A percentile compares a stretch with the other conserved stretches of the same genome.
These are phyloP conservation scores for Ibycter americanus DNA, from an alignment of 2,797 vertebrate species.

Conservation along the genomic window DNA sequence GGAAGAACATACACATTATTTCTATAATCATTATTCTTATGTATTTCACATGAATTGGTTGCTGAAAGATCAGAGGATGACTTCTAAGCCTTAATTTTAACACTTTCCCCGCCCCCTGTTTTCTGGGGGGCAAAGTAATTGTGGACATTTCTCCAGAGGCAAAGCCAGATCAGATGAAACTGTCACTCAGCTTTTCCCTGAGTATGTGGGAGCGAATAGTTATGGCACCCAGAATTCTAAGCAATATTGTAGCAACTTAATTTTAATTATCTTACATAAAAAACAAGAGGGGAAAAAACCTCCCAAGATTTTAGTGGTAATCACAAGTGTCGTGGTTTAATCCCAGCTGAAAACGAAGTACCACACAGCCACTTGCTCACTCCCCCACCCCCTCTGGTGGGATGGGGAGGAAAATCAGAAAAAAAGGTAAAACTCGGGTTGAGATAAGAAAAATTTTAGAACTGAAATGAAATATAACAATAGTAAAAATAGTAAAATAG, in stretches of 20 bases:
- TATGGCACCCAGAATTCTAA: neutral
- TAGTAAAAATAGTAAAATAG: no score
- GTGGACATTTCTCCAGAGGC: neutral
- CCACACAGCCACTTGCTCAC: no score
- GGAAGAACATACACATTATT: neutral
- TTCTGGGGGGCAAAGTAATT: fast-evolving
- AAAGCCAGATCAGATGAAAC: neutral
- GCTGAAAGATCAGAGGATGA: neutral
- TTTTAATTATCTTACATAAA: neutral
- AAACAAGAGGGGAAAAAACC: fast-evolving
- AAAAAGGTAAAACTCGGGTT: no score
- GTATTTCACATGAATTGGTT: neutral
- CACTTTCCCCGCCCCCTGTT: fast-evolving
- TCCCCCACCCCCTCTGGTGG: no score
- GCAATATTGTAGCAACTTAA: neutral
- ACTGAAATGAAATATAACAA: no score
- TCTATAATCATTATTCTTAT: neutral
- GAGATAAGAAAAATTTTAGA: no score
- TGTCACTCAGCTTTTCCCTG: neutral
- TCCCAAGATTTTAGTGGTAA: neutral
- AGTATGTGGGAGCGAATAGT: neutral
- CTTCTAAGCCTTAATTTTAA: neutral
- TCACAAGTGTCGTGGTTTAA: no score
- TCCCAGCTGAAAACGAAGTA: no score
- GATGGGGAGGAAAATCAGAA: no score